Evolutionary conservation across 2,113 vertebrate genomes (phyloP).

Genomic region (Sinocyclocheilus anshuiensis): DNA sequence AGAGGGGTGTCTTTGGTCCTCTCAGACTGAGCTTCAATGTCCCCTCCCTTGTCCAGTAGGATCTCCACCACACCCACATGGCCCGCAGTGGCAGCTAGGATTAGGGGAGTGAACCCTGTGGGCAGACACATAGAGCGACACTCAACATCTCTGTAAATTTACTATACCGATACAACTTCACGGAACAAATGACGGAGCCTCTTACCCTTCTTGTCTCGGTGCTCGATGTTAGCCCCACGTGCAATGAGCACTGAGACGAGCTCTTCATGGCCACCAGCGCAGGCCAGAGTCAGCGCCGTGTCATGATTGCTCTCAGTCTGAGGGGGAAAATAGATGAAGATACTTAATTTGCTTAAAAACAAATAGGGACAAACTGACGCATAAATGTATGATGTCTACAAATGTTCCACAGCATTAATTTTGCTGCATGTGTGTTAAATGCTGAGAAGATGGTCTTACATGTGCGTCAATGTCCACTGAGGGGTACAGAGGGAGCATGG

Average conservation of each 20-base stretch:
- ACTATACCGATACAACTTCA: neutral
- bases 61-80: constrained; percentile 98
- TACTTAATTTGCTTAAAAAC: neutral
- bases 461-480: constrained; percentile 98
- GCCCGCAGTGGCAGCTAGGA: constrained; percentile 96
- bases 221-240: constrained; percentile 96
- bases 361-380: neutral
- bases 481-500: constrained; percentile 89
- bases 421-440: neutral
- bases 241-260: constrained; percentile 96
- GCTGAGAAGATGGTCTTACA: constrained; percentile 76
- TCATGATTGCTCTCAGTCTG: constrained; percentile 99
- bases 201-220: constrained; percentile 97
- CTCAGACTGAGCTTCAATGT: constrained; percentile 98
- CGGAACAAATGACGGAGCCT: neutral
- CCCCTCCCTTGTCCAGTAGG: constrained; percentile 95
- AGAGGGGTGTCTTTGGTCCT: constrained; percentile 98
- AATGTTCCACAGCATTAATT: too few species aligned
- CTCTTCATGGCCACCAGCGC: constrained; percentile 96
- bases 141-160: neutral
- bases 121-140: neutral
- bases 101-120: constrained; percentile 94
- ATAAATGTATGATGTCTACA: neutral
- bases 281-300: constrained; percentile 95
- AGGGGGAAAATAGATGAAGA: neutral